Percentiles rank a stretch among this genome's conserved stretches.
phyloP scores from a whole-genome alignment of 2,888 invertebrate species.

The Leucozona laternaria region DNA sequence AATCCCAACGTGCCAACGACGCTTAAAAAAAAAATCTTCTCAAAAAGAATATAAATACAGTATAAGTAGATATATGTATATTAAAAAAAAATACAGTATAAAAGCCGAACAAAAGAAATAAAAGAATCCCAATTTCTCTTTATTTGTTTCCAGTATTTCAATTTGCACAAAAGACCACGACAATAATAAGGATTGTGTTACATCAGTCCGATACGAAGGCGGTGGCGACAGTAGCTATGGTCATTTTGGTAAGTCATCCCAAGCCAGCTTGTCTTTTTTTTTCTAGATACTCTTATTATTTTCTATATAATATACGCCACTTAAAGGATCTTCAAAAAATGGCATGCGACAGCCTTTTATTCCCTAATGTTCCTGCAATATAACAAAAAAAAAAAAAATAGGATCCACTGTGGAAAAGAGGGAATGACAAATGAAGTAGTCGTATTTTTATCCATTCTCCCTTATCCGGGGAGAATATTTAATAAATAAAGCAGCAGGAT shows the following conservation, averaged over 20 bases:
- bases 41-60: not conserved
- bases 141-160: constrained; percentile 75
- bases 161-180: constrained; percentile 74
- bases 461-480: constrained; percentile 5
- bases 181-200: constrained; percentile 70
- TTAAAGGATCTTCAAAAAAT: constrained; percentile 41
- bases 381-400: constrained; percentile 2
- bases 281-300: not conserved
- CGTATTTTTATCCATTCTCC: constrained; percentile 17
- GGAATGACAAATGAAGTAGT: constrained; percentile 67
- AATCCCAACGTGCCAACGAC: constrained; percentile 18
- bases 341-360: constrained; percentile 65
- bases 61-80: not conserved
- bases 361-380: constrained; percentile 57
- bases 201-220: constrained; percentile 27
- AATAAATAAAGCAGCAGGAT: not conserved
- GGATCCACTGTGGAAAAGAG: constrained; percentile 25
- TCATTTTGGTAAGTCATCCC: constrained; percentile 46
- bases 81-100: not conserved
- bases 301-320: constrained; percentile 44
- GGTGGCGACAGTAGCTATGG: constrained; percentile 18
- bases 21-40: not conserved
- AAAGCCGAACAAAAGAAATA: constrained; percentile 29
- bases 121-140: constrained; percentile 63
- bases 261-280: constrained; percentile 14